Evolutionary conservation across 2,113 vertebrate species (phyloP).

Genomic region (Turdus rufiventris): DNA sequence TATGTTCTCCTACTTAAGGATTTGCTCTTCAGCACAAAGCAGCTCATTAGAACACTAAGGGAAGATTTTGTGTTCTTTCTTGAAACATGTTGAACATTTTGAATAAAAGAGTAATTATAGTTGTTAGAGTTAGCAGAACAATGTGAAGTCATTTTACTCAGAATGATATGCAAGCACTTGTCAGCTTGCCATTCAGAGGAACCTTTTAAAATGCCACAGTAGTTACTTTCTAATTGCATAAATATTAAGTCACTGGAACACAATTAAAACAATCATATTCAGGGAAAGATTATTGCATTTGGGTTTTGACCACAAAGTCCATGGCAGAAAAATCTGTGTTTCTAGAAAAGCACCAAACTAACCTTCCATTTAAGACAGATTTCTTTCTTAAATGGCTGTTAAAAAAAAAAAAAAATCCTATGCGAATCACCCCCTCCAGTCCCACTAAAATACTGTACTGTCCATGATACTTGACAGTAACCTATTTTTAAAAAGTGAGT

Average conservation of each 20-base stretch:
- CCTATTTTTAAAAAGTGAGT: not conserved
- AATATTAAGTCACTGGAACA: slow-evolving; percentile 45
- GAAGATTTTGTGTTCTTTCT: slow-evolving; percentile 29
- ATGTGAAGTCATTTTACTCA: slow-evolving; percentile 24
- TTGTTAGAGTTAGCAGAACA: slow-evolving; percentile 42
- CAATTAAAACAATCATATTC: not conserved
- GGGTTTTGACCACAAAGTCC: not conserved
- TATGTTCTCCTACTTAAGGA: not conserved
- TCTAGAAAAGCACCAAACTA: not conserved
- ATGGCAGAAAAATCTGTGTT: not conserved
- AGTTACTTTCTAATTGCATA: slow-evolving; percentile 30
- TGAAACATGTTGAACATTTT: slow-evolving; percentile 35
- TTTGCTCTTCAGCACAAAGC: not conserved
- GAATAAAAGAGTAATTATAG: slow-evolving; percentile 62
- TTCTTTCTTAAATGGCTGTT: not conserved
- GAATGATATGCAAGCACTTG: slow-evolving; percentile 57
- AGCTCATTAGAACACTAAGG: not conserved
- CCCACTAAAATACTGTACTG: not conserved
- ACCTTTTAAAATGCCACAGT: slow-evolving; percentile 38
- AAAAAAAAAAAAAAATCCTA: not conserved
- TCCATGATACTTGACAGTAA: not conserved
- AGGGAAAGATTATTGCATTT: not conserved
- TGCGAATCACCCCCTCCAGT: not conserved
- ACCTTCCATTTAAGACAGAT: not conserved
- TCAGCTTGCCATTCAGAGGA: slow-evolving; percentile 31